Evolutionary conservation across 2,113 vertebrate genomes (phyloP), one percentile per base, ranked within the genome.

Genomic region (Periophthalmodon schlosseri): DNA sequence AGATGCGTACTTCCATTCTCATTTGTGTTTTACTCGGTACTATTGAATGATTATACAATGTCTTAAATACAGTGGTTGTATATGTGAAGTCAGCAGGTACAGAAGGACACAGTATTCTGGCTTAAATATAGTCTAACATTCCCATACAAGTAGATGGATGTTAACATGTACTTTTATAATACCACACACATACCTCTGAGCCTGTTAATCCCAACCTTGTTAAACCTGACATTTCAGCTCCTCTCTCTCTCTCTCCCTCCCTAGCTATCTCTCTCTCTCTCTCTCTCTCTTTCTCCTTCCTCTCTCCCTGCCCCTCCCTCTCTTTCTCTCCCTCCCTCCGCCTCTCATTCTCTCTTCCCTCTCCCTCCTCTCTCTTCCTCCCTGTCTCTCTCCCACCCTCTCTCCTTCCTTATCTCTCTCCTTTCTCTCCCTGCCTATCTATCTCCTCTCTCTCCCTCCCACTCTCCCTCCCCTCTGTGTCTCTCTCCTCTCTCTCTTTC

Each of bases 191-290:
- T 36, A 68, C 47, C 11, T 15, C 47, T 7, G 5, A 33, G 2
- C 52, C 36, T 54, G 46, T 52, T 15, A 5, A 52, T 71, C 28
- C 20, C 15, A 20, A 24, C 18, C 67, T n/a, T 58, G 47, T 18
- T 60, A 23, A 33, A 60, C 54, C 60, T 69, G 57, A 15, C n/a
- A 57, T 33, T 57, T 21, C 54, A 49, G 64, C 56, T 57, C 20
- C 2, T 47, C 20, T 46, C 58, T 34, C n/a, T 64, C 49, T 18
- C 49, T 16, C 11, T 47, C 46, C 13, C 46, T 47, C 12, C 12
- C 12, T 15, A 4, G 3, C 47, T 49, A 2, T 15, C 47, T 49
- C 14, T 14, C 46, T 14, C 46, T 13, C 34, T 36, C 34, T 36
- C 2, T 6, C 47, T 15, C 14, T 49, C 47, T 49, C 44, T 9